Base-by-base conservation (phyloP, 1,140 invertebrate genomes). In the Drosophila littoralis region DNA sequence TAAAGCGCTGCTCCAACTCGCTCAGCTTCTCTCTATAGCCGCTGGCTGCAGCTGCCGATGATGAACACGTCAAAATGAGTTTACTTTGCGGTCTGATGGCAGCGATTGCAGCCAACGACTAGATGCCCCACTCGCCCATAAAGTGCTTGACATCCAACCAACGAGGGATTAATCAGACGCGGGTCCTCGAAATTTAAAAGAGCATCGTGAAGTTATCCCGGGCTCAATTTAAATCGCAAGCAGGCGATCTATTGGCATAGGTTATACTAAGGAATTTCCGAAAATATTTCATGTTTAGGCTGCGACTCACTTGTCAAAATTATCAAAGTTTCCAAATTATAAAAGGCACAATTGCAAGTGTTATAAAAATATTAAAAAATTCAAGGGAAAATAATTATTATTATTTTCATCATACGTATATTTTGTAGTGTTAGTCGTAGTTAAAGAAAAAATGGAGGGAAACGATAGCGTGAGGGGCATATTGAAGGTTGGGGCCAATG, bases 1-100 rank as follows among this genome's bases (percentile, higher is more conserved):
- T 83, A 72, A 76, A 79, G 68, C 65, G 59, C 64, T 57, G 77
- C 75, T 69, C 32, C 52, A 51, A 63, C 51, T 28, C 22, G 8
- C 28, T 8, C 17, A 13, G 4, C 51, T 6, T 9, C 12, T 35
- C 2, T 12, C 40, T 15, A 13, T 32, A 12, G 33, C 36, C 28
- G 22, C 2, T 33, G 38, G 45, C 22, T 15, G 13, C 70, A 66
- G 46, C 63, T 67, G 70, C 36, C 43, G 38, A 48, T 77, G 54
- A 71, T 63, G 68, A 70, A 86, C 79, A 86, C 83, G 76, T 88
- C 83, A 71, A 86, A 86, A 86, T 82, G 76, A 86, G 82, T 86
- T 86, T 86, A 82, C 82, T 85, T 88, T 85, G 82, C 70, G 83
- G 82, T 75, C 57, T 69, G 75, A 70, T 86, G 57, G 63, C 64